phyloP scores from a whole-genome alignment of 2,888 invertebrate species.

The Pilophorus perplexus region DNA sequence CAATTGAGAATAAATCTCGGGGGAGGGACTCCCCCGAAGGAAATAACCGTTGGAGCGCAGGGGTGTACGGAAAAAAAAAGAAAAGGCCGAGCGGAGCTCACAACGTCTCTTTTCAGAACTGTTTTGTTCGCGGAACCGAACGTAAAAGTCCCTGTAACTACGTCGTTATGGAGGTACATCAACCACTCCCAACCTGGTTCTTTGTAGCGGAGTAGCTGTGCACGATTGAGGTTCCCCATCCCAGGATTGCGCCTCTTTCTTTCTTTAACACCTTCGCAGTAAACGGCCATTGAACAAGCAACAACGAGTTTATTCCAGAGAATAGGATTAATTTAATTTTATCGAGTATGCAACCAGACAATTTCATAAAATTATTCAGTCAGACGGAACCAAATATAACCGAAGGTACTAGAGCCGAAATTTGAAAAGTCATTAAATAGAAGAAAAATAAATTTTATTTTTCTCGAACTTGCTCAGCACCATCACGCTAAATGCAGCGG shows the following conservation, averaged over 20 bases:
- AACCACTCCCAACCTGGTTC: neutral
- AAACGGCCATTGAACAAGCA: too few relatives aligned
- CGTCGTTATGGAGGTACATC: neutral
- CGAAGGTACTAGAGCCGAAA: too few relatives aligned
- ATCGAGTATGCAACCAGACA: too few relatives aligned
- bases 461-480: too few relatives aligned
- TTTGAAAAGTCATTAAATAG: too few relatives aligned
- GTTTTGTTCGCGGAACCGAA: conserved; percentile 7
- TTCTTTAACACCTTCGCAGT: neutral
- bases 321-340: too few relatives aligned
- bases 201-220: too few relatives aligned
- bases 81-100: neutral
- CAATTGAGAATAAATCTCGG: conserved; percentile 26
- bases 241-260: neutral
- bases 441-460: too few relatives aligned
- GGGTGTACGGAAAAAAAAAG: neutral
- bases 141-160: conserved; percentile 2
- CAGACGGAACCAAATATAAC: too few relatives aligned
- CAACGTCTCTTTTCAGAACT: neutral
- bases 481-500: too few relatives aligned
- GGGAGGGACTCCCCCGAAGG: neutral
- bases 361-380: too few relatives aligned
- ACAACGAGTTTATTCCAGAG: too few relatives aligned
- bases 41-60: neutral
- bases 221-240: neutral